phyloP scores from a whole-genome alignment of 2,113 vertebrate genomes.

The Notechis scutatus region DNA sequence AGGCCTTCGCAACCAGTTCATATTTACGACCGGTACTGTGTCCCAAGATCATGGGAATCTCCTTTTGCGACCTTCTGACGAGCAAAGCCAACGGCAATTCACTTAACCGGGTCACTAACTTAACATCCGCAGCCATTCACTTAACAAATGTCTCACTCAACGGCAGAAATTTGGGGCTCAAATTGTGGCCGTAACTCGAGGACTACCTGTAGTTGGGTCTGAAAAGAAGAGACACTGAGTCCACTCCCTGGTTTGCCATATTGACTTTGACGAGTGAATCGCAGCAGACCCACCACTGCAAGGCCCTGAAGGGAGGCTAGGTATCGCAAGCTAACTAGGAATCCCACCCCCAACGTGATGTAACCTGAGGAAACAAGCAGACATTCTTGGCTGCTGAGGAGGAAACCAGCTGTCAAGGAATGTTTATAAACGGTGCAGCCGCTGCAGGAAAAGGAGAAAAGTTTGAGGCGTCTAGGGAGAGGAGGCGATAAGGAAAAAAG shows the following conservation, averaged over 20 bases:
- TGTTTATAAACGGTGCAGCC: background rate
- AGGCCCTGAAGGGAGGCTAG: background rate
- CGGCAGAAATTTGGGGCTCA: background rate
- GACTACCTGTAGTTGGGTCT: background rate
- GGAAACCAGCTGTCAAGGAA: background rate
- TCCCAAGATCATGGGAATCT: background rate
- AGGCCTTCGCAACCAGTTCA: background rate
- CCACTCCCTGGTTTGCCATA: background rate
- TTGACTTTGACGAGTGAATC: background rate
- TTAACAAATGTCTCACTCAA: background rate
- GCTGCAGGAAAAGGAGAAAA: background rate
- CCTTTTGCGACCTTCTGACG: background rate
- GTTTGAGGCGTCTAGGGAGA: background rate
- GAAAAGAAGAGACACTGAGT: background rate
- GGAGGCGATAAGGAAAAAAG: background rate
- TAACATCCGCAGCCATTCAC: too few relatives aligned
- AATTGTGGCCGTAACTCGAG: background rate
- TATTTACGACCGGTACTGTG: background rate
- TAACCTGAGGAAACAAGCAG: background rate
- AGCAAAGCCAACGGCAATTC: background rate
- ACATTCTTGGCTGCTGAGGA: background rate
- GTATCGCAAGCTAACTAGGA: background rate
- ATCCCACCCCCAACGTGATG: background rate
- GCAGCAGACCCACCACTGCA: background rate
- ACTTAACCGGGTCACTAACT: background rate